phyloP scores from a whole-genome alignment of 2,888 invertebrate genomes.

The Metalampra italica region DNA sequence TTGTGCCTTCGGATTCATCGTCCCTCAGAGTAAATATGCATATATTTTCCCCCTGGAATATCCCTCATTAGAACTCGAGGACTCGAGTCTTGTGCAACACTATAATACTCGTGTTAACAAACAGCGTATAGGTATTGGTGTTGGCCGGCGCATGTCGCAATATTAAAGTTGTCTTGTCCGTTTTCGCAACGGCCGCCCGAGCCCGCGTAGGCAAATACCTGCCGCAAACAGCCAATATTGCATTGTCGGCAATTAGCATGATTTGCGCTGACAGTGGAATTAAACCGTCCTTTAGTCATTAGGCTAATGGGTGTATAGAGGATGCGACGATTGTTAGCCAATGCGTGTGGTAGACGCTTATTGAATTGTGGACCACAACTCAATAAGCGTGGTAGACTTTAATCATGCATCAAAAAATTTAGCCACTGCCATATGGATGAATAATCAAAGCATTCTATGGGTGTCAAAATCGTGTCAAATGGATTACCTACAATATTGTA shows the following conservation, averaged over 20 bases:
- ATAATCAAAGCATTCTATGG: too few species aligned
- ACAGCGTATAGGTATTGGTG: slow-evolving; percentile 23
- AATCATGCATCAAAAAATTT: neutral
- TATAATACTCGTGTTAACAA: slow-evolving; percentile 43
- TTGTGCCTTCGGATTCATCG: too few species aligned
- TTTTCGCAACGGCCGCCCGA: slow-evolving; percentile 44
- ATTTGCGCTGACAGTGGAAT: neutral
- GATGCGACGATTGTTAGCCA: neutral
- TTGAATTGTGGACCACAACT: neutral
- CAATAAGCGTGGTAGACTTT: neutral
- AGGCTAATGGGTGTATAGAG: slow-evolving; percentile 1
- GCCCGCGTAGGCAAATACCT: slow-evolving; percentile 22
- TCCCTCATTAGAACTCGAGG: too few species aligned
- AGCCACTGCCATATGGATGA: too few species aligned
- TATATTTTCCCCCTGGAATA: too few species aligned
- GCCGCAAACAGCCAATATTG: slow-evolving; percentile 8
- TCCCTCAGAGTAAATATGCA: too few species aligned
- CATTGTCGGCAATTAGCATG: slow-evolving; percentile 8
- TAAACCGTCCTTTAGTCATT: neutral
- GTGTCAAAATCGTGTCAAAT: too few species aligned
- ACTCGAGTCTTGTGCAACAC: too few species aligned
- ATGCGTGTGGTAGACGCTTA: too few species aligned
- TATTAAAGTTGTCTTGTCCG: slow-evolving; percentile 33
- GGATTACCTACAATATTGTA: too few species aligned
- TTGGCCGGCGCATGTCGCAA: slow-evolving; percentile 31